Evolutionary conservation across 1,140 invertebrate species (phyloP).

Genomic region (Chrysopa pallens): DNA sequence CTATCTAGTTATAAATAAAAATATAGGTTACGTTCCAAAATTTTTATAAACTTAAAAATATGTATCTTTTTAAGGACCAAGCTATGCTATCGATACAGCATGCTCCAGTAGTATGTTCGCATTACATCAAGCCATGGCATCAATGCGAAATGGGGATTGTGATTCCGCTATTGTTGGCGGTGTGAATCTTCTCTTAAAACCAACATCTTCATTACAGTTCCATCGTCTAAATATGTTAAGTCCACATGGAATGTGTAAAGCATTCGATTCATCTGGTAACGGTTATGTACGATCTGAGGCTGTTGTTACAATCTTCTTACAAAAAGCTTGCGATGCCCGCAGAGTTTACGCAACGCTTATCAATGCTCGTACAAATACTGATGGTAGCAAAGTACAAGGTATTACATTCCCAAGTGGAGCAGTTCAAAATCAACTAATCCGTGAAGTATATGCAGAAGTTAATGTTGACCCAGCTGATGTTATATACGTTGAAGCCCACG

Average conservation of each 20-base stretch:
- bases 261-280: constrained; percentile 77
- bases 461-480: constrained; percentile 66
- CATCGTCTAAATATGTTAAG: constrained; percentile 81
- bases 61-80: constrained; percentile 45
- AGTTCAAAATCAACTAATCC: constrained; percentile 73
- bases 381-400: constrained; percentile 74
- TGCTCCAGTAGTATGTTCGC: constrained; percentile 87
- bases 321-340: constrained; percentile 52
- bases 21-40: too few species aligned
- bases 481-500: constrained; percentile 85
- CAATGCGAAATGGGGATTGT: constrained; percentile 71
- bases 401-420: constrained; percentile 81
- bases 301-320: constrained; percentile 60
- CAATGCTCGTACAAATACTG: constrained; percentile 73
- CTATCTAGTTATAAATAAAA: too few species aligned
- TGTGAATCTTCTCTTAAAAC: constrained; percentile 66
- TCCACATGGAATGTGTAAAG: constrained; percentile 75
- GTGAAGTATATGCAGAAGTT: constrained; percentile 67
- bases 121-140: constrained; percentile 65
- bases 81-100: constrained; percentile 85
- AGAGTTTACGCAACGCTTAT: constrained; percentile 75
- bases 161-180: constrained; percentile 88
- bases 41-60: constrained; percentile 1
- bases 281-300: constrained; percentile 90
- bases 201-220: constrained; percentile 81